These are phyloP conservation scores for Streblospio benedicti DNA, from an alignment of 1,140 invertebrate species.

Conservation along the genomic window DNA sequence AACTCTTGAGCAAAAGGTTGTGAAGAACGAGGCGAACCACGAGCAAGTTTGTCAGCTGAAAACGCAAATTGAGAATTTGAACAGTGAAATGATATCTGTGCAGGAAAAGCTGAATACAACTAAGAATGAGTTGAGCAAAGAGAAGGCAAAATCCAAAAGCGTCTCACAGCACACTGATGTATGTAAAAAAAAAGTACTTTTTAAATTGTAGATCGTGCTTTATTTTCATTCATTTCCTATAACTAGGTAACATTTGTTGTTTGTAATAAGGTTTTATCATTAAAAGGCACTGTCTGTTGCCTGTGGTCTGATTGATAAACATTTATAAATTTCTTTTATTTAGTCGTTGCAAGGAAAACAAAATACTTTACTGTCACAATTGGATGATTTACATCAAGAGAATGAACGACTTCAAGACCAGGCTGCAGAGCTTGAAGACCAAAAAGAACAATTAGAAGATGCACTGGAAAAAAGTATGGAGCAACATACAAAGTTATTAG, in stretches of 20 bases:
- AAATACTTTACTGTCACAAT: slow-evolving; percentile 27
- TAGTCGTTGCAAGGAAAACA: slow-evolving; percentile 41
- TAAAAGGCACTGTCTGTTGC: too few relatives aligned
- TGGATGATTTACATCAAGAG: slow-evolving; percentile 34
- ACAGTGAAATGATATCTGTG: slow-evolving; percentile 17
- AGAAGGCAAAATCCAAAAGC: slow-evolving; percentile 37
- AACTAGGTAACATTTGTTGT: neutral
- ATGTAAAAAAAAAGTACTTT: neutral
- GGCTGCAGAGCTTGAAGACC: slow-evolving; percentile 34
- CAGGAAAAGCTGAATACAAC: slow-evolving; percentile 26
- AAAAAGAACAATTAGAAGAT: slow-evolving; percentile 32
- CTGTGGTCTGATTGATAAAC: too few relatives aligned
- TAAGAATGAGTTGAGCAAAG: slow-evolving; percentile 28
- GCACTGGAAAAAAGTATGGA: slow-evolving; percentile 10
- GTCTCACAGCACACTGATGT: slow-evolving; percentile 37
- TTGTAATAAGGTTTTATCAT: too few relatives aligned
- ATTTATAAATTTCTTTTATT: too few relatives aligned
- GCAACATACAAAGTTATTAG: neutral
- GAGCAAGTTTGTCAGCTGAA: too few relatives aligned
- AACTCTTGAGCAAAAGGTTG: too few relatives aligned
- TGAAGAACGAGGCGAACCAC: too few relatives aligned
- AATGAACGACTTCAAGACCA: slow-evolving; percentile 35
- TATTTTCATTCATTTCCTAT: neutral
- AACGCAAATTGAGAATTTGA: too few relatives aligned
- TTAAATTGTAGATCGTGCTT: neutral